Conservation (phyloP, 2,797 vertebrate genomes). For the Pangasius djambal region DNA sequence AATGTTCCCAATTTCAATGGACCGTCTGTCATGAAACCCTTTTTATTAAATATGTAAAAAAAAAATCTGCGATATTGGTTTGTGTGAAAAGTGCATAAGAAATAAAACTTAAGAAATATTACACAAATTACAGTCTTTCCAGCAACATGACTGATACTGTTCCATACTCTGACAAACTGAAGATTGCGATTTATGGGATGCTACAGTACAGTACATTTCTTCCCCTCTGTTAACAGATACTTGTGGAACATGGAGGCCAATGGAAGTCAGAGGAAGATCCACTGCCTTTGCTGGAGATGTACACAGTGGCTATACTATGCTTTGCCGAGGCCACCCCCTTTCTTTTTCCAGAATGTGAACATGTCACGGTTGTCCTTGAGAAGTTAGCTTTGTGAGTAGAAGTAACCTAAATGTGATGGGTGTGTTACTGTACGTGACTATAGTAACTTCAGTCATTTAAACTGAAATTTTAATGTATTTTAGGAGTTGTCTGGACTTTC, state of each 20-base stretch:
- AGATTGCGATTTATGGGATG: not conserved
- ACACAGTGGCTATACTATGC: slow-evolving; percentile 93
- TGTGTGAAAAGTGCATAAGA: not conserved
- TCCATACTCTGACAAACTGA: not conserved
- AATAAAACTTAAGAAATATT: not conserved
- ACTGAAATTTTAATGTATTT: slow-evolving; percentile 14
- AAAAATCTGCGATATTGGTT: not conserved
- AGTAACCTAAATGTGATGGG: slow-evolving; percentile 4
- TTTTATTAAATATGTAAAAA: not conserved
- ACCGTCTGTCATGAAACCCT: not conserved
- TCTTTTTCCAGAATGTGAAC: slow-evolving; percentile 97
- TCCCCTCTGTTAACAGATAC: slow-evolving; percentile 74
- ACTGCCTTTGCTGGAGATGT: slow-evolving; percentile 93
- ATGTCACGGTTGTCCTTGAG: slow-evolving; percentile 95
- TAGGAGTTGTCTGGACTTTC: slow-evolving; percentile 98
- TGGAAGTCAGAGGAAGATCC: slow-evolving; percentile 96
- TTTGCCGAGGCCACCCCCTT: slow-evolving; percentile 90
- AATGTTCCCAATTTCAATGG: not conserved
- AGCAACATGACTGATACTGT: not conserved
- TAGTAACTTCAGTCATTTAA: not conserved
- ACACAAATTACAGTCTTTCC: not conserved
- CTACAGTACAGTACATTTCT: not conserved
- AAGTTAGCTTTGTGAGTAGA: slow-evolving; percentile 95
- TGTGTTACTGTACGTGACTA: not conserved
- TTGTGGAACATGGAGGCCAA: slow-evolving; percentile 94